A percentile compares a stretch with the other conserved stretches of the same genome.
phyloP scores from a whole-genome alignment of 2,113 vertebrate genomes.

The Brienomyrus brachyistius region DNA sequence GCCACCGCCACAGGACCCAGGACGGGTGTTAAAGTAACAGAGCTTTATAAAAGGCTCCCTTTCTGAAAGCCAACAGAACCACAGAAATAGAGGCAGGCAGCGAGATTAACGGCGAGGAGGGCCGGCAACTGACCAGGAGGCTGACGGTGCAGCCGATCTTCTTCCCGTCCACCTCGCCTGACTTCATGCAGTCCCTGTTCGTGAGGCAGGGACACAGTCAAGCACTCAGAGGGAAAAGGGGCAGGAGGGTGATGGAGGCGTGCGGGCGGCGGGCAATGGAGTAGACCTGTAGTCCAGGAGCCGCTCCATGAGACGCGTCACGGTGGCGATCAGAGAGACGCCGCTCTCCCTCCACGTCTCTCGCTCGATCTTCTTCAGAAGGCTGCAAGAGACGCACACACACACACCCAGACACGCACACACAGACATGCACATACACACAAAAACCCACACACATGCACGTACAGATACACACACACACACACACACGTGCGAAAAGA shows the following conservation, averaged over 20 bases:
- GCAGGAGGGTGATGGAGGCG: background rate
- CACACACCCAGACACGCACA: background rate
- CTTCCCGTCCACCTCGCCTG: conserved; percentile 93
- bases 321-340: conserved; percentile 91
- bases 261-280: background rate
- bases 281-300: conserved; percentile 80
- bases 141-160: conserved; percentile 98
- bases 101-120: background rate
- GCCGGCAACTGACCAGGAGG: conserved; percentile 75
- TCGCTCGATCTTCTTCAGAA: conserved; percentile 97
- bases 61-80: background rate
- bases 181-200: conserved; percentile 92
- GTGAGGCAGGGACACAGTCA: conserved; percentile 35
- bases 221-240: background rate
- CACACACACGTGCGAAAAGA: background rate
- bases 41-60: background rate
- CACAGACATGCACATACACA: conserved; percentile 1
- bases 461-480: background rate
- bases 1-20: background rate
- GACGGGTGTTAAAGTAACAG: too few species aligned
- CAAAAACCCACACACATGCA: too few species aligned
- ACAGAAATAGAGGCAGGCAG: background rate
- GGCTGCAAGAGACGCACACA: conserved; percentile 65
- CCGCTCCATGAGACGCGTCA: conserved; percentile 95
- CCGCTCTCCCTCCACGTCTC: conserved; percentile 99